Base-by-base conservation (phyloP, 2,888 invertebrate species). In the Drosophila demipolita region DNA sequence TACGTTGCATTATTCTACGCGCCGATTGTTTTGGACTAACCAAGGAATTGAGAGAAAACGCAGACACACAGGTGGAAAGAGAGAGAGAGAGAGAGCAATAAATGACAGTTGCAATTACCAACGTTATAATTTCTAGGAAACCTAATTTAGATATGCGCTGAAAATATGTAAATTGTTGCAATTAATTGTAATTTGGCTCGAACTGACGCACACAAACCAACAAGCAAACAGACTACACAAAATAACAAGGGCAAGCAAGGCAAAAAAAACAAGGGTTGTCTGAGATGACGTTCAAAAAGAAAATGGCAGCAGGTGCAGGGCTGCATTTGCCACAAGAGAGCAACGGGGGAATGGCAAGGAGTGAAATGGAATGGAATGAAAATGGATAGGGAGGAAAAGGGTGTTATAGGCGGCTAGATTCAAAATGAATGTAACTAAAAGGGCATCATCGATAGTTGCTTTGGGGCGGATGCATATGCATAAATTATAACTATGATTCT, bases 231-330 rank as follows among this genome's bases (percentile, higher is more conserved):
- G 55, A 80, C 59, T 73, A 67, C 66, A 78, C 64, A 49, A 78
- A 62, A 58, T 53, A 77, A 66, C 50, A 73, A 49, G 53, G 33
- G 48, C 48, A 48, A 58, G 9, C 40, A 60, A 54, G 36, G 57
- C 54, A 61, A 58, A 54, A 49, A 53, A 54, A 45, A 58, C 73
- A 83, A 70, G 70, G 80, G 83, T 88, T 88, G 80, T 73, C 70
- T 82, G 26, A 36, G 26, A 12, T 55, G 83, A 80, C 66, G 69
- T 70, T 69, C 50, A 55, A 72, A 84, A 89, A 84, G 77, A 89
- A 89, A 85, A 89, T 87, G 89, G 87, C 89, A 84, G 84, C 87
- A 85, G 87, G 89, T 85, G 85, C 73, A 89, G 65, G 67, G 66
- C 75, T 89, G 82, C 67, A 86, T 65, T 71, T 62, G 55, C 58